Evolutionary conservation across 2,797 vertebrate genomes (phyloP), one percentile per base, ranked within the genome.

Genomic region (Orestias chungarensis): DNA sequence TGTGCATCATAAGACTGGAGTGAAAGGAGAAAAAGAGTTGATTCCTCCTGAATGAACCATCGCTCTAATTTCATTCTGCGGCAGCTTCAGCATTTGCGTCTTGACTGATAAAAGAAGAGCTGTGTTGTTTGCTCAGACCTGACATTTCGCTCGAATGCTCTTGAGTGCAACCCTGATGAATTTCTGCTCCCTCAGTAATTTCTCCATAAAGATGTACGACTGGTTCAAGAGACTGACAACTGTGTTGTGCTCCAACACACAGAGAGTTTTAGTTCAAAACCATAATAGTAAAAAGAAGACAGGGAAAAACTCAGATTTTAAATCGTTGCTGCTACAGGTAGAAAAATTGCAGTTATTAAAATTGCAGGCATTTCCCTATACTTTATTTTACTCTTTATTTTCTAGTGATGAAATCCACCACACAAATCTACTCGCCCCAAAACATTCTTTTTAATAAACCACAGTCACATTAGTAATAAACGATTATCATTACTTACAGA

Each of bases 151-250:
- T 88, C 55, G 5, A 88, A 88, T 84, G 79, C 88, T 54, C 90
- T 78, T 90, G 88, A 88, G 88, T 89, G 86, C 78, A 84, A 89
- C 87, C 73, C 88, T 92, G 90, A 93, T 91, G 82, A 88, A 91
- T 91, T 78, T 87, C 77, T 84, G 82, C 82, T 86, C 73, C 38
- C 61, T 82, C 87, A 76, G 74, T 90, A 88, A 90, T 88, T 87
- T 82, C 84, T 84, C 86, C 66, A 84, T 86, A 81, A 82, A 91
- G 88, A 91, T 85, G 80, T 84, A 88, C 75, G 80, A 79, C 64
- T 68, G 73, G 80, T 72, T 71, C n/a, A 40, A 3, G 0, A 91
- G 91, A 93, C 84, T 90, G 91, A 92, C 90, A 91, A 84, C 83
- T 87, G 80, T 84, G 88, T 70, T 59, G 57, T 6, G 64, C 35